Base-by-base conservation (phyloP, 2,113 vertebrate genomes). In the Passer domesticus region DNA sequence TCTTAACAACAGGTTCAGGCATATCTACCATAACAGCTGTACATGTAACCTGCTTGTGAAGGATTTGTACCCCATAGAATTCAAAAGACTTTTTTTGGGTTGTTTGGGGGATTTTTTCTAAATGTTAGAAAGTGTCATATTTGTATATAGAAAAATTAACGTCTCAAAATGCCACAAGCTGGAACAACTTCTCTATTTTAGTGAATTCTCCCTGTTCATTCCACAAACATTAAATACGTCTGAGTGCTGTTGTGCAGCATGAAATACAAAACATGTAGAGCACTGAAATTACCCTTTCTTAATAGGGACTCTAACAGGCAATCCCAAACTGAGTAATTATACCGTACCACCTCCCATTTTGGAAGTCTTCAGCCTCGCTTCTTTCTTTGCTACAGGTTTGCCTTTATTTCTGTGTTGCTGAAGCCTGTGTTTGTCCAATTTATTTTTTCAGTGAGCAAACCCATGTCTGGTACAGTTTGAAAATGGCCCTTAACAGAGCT, bases 71-170 rank as follows among this genome's bases (percentile, higher is more conserved):
- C 2, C 12, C 19, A 28, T 6, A 5, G 23, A 60, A 6, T 55
- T 63, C 30, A 15, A 22, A 16, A 1, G 46, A 43, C 4, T 4
- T n/a, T 37, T 35, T 8, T 13, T 11, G 11, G 17, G 9, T 44
- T 23, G 10, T 13, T 37, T 31, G 14, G 13, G 15, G 12, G 3
- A 46, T 25, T 21, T 55, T 37, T 64, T 43, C 7, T 44, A 44
- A 69, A 33, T 35, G 1, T 41, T 62, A 52, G 83, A 11, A 67
- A 13, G 4, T 37, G 2, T 37, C 10, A 28, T 0, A 0, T 72
- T 80, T 75, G 1, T 49, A 19, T 31, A 30, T 3, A 55, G 49
- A 63, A 4, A 58, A 90, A 63, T 46, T 17, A 53, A 44, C 12
- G 59, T 6, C 13, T 69, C 35, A 76, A 76, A 82, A 68, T 39